phyloP scores from a whole-genome alignment of 2,797 vertebrate genomes.

The Anolis apletophallus region DNA sequence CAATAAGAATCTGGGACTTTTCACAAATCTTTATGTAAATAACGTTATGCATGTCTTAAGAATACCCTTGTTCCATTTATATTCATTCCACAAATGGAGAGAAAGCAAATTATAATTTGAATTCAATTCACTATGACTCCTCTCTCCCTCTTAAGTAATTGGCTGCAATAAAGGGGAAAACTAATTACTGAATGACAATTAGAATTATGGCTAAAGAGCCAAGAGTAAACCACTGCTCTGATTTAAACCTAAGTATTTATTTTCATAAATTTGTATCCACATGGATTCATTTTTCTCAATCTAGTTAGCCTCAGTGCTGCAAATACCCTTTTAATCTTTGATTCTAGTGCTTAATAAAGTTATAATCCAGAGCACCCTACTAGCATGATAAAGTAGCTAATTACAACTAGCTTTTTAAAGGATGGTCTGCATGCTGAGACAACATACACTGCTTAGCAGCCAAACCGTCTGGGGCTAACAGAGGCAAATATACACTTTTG shows the following conservation, averaged over 20 bases:
- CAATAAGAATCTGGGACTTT: background rate
- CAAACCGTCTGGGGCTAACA: slow-evolving; percentile 49
- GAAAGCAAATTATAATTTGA: slow-evolving; percentile 52
- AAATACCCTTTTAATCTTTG: slow-evolving; percentile 65
- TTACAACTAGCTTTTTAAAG: slow-evolving; percentile 73
- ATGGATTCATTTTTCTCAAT: slow-evolving; percentile 64
- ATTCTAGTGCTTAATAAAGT: slow-evolving; percentile 72
- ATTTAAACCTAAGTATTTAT: slow-evolving; percentile 67
- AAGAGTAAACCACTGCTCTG: slow-evolving; percentile 58
- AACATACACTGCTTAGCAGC: slow-evolving; percentile 49
- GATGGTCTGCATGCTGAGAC: slow-evolving; percentile 53
- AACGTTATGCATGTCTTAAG: slow-evolving; percentile 38
- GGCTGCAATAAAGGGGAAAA: slow-evolving; percentile 69
- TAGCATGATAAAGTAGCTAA: slow-evolving; percentile 74
- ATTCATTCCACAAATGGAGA: slow-evolving; percentile 59
- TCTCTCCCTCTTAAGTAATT: slow-evolving; percentile 54
- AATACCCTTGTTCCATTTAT: slow-evolving; percentile 55
- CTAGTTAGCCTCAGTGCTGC: slow-evolving; percentile 52
- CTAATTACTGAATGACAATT: slow-evolving; percentile 70
- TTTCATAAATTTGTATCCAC: slow-evolving; percentile 60
- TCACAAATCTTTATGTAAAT: slow-evolving; percentile 42
- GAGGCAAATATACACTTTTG: slow-evolving; percentile 8
- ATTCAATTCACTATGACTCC: slow-evolving; percentile 67
- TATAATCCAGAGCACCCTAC: slow-evolving; percentile 64
- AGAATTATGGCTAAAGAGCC: slow-evolving; percentile 64